These are phyloP conservation scores for Mesitornis unicolor DNA, from an alignment of 2,113 vertebrate species.

Conservation along the genomic window DNA sequence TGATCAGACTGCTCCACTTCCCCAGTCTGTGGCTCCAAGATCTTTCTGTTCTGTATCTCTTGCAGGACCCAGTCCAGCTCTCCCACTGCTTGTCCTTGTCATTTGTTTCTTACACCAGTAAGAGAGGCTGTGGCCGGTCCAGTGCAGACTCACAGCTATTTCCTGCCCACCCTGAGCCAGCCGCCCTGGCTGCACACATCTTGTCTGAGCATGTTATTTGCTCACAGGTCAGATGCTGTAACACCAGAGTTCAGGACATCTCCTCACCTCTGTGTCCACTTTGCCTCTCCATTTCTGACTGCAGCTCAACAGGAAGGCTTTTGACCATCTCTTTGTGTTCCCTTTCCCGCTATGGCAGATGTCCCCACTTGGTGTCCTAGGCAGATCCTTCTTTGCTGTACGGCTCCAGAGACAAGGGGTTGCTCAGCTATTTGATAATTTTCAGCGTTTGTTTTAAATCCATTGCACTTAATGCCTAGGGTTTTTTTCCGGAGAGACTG, in stretches of 20 bases:
- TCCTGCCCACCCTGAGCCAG: not conserved
- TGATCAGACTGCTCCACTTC: not conserved
- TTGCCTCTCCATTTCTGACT: too few relatives aligned
- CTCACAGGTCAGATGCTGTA: not conserved
- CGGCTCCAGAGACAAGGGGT: not conserved
- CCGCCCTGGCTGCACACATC: not conserved
- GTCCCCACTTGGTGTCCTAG: not conserved
- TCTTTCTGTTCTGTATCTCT: not conserved
- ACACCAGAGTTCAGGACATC: fast-evolving
- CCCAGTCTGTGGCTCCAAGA: not conserved
- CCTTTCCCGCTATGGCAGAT: not conserved
- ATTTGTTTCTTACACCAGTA: not conserved
- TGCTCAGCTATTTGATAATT: not conserved
- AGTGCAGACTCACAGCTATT: not conserved
- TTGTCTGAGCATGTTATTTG: not conserved
- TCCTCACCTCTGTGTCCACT: not conserved
- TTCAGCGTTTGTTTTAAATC: not conserved
- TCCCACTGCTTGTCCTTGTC: not conserved
- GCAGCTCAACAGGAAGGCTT: not conserved
- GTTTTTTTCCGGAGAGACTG: not conserved
- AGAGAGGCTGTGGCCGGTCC: not conserved
- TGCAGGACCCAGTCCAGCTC: not conserved
- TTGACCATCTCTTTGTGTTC: not conserved
- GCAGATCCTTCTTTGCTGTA: not conserved
- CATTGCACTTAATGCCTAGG: not conserved